Conservation (phyloP, 2,797 vertebrate species). For the Sebastes cheni region DNA sequence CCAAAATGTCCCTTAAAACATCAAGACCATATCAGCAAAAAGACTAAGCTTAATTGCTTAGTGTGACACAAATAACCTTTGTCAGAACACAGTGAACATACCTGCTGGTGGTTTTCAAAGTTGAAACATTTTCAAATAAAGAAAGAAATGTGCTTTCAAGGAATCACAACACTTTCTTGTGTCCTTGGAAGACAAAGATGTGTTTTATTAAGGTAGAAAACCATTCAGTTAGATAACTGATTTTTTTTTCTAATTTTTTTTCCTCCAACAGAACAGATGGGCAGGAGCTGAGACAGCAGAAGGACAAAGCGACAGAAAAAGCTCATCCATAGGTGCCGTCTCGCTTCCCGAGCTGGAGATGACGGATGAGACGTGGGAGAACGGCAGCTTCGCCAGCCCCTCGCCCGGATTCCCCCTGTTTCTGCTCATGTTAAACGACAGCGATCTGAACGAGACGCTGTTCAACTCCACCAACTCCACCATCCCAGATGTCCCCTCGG, state of each 20-base stretch:
- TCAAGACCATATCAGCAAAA: not conserved
- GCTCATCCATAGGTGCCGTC: constrained; percentile 46
- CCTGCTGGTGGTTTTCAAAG: not conserved
- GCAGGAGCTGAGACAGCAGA: constrained; percentile 62
- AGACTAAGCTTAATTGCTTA: not conserved
- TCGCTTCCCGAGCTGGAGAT: constrained; percentile 40
- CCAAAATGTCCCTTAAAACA: not conserved
- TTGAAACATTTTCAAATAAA: not conserved
- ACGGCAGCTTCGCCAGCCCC: constrained; percentile 69
- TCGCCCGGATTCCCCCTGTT: constrained; percentile 26
- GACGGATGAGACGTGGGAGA: constrained; percentile 62
- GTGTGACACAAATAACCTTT: not conserved
- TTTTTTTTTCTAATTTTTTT: not conserved
- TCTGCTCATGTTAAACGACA: constrained; percentile 70
- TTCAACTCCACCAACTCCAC: constrained; percentile 68
- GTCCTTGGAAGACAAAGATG: not conserved
- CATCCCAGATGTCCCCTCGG: not conserved
- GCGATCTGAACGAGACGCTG: constrained; percentile 67
- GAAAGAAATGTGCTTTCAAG: not conserved
- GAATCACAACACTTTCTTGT: not conserved
- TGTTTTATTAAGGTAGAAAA: not conserved
- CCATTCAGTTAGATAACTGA: not conserved
- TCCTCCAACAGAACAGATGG: constrained; percentile 69
- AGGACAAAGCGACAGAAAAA: constrained; percentile 23
- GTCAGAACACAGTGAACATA: not conserved